Conservation (phyloP, 2,888 invertebrate species). For the Podabrus alpinus region DNA sequence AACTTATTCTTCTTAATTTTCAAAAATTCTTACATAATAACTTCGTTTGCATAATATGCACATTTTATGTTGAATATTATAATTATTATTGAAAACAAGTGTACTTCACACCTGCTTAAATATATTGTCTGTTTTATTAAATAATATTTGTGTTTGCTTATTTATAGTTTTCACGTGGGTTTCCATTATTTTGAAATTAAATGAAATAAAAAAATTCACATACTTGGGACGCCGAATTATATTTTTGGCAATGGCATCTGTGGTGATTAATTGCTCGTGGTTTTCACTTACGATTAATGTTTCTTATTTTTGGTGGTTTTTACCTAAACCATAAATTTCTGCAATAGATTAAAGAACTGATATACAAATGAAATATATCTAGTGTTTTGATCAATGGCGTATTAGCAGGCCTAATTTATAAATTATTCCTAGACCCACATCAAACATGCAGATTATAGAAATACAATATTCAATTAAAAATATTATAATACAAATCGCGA, state of each 20-base stretch:
- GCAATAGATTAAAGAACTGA: background rate
- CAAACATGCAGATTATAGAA: background rate
- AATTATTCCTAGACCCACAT: background rate
- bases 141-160: background rate
- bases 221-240: background rate
- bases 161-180: background rate
- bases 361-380: background rate
- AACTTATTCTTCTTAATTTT: background rate
- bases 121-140: background rate
- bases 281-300: background rate
- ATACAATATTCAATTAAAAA: background rate
- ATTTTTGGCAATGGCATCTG: background rate
- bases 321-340: background rate
- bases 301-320: background rate
- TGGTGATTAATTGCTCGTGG: background rate
- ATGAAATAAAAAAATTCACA: background rate
- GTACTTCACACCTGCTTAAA: background rate
- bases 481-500: background rate
- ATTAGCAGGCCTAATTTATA: background rate
- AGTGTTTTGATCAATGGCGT: background rate
- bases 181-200: background rate
- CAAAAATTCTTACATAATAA: background rate
- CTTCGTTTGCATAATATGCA: background rate
- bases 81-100: background rate
- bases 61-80: background rate